These are phyloP conservation scores for Paralichthys olivaceus DNA, from an alignment of 2,113 vertebrate genomes.

Conservation along the genomic window DNA sequence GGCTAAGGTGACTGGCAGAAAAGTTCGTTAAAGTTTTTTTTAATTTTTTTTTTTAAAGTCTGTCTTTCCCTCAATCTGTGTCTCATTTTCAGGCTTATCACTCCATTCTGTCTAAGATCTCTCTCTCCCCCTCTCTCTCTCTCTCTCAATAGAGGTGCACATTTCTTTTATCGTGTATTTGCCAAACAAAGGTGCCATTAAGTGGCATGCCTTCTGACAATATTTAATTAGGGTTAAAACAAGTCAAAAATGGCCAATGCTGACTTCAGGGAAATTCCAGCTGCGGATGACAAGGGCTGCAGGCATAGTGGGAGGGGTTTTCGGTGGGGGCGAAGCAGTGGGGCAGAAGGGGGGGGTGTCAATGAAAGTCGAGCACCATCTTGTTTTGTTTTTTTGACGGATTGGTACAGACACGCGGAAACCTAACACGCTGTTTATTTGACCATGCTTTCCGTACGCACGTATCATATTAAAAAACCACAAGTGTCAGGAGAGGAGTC, in stretches of 20 bases:
- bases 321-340: background rate
- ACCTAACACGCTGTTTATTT: slow-evolving; percentile 78
- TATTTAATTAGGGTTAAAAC: slow-evolving; percentile 82
- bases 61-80: slow-evolving; percentile 19
- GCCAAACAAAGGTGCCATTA: slow-evolving; percentile 78
- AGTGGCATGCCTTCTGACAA: slow-evolving; percentile 71
- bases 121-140: background rate
- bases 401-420: slow-evolving; percentile 76
- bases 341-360: background rate
- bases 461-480: slow-evolving; percentile 74
- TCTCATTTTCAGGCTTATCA: slow-evolving; percentile 47
- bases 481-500: slow-evolving; percentile 64
- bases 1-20: slow-evolving; percentile 31
- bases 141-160: background rate
- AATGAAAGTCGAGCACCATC: slow-evolving; percentile 64
- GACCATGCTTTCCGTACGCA: slow-evolving; percentile 72
- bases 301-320: slow-evolving; percentile 16
- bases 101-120: slow-evolving; percentile 12
- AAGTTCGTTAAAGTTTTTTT: slow-evolving; percentile 32
- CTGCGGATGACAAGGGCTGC: slow-evolving; percentile 42
- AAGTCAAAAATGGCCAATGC: slow-evolving; percentile 58
- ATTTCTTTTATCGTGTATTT: slow-evolving; percentile 71
- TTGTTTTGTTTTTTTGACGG: slow-evolving; percentile 58
- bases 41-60: slow-evolving; percentile 6
- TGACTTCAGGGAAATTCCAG: slow-evolving; percentile 86